Percentiles rank a stretch among this genome's conserved stretches.
Conservation (phyloP, 1,140 invertebrate genomes). For the Homarus americanus region DNA sequence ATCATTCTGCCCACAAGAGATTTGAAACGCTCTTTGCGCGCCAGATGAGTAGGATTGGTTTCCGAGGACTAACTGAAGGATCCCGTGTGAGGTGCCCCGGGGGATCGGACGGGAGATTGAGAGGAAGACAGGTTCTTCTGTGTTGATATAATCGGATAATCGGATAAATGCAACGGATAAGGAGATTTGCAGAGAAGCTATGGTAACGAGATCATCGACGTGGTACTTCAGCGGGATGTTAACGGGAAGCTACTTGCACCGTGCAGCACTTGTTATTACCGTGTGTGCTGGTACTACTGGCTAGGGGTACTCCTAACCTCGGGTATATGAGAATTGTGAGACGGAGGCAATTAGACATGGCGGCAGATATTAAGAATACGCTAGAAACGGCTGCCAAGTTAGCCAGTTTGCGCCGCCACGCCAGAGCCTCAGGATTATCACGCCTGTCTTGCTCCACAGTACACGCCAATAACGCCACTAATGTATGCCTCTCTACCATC, state of each 20-base stretch:
- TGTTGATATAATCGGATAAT: not conserved
- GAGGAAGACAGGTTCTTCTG: not conserved
- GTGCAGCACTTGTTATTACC: not conserved
- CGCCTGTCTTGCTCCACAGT: not conserved
- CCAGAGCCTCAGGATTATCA: not conserved
- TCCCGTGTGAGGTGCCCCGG: conserved; percentile 20
- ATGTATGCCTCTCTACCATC: too few relatives aligned
- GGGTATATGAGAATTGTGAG: not conserved
- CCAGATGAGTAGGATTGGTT: conserved; percentile 51
- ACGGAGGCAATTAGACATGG: not conserved
- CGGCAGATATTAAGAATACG: not conserved
- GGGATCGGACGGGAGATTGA: not conserved
- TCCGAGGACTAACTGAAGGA: conserved; percentile 25
- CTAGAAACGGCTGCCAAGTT: too few relatives aligned
- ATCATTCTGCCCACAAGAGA: conserved; percentile 60
- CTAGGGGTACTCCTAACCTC: not conserved
- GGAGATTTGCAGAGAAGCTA: not conserved
- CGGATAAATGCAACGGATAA: conserved; percentile 15
- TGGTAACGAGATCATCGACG: not conserved
- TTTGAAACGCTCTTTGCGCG: conserved; percentile 65
- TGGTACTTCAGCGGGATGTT: not conserved
- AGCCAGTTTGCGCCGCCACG: not conserved
- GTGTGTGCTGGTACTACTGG: not conserved
- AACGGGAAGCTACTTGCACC: not conserved
- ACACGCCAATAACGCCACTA: not conserved